A percentile compares a stretch with the other conserved stretches of the same genome.
phyloP scores from a whole-genome alignment of 2,888 invertebrate genomes.

The Xestia sexstrigata region DNA sequence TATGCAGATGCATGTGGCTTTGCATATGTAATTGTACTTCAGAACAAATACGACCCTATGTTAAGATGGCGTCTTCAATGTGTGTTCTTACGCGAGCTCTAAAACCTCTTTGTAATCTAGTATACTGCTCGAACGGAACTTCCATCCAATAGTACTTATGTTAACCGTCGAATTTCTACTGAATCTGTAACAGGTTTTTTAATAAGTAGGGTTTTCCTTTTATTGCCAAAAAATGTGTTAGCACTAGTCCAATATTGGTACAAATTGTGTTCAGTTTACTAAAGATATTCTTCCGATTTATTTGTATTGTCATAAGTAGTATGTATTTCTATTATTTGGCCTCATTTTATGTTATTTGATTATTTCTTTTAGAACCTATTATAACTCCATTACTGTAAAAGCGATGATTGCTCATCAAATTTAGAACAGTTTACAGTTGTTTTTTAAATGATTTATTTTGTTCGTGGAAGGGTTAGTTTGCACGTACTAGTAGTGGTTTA shows the following conservation, averaged over 20 bases:
- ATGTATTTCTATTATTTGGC: constrained; percentile 24
- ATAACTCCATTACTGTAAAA: constrained; percentile 1
- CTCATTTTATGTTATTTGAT: constrained; percentile 4
- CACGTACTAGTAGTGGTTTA: not conserved
- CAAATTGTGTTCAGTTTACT: constrained; percentile 61
- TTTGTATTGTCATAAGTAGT: not conserved
- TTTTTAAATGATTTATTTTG: constrained; percentile 41
- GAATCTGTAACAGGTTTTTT: constrained; percentile 15
- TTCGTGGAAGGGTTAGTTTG: constrained; percentile 10
- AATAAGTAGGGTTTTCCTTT: constrained; percentile 39
- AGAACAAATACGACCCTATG: not conserved
- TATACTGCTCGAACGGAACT: constrained; percentile 1
- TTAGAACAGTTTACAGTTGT: constrained; percentile 43
- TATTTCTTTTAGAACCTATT: constrained; percentile 1
- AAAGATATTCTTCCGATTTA: constrained; percentile 21
- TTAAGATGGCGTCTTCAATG: constrained; percentile 4
- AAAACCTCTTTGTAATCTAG: constrained; percentile 2
- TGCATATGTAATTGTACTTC: not conserved
- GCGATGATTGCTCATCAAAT: constrained; percentile 5
- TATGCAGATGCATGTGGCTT: constrained; percentile 8
- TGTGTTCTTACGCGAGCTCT: not conserved
- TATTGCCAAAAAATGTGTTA: constrained; percentile 64
- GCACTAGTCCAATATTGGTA: constrained; percentile 60
- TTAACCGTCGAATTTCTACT: constrained; percentile 15
- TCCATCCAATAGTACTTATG: not conserved